These are phyloP conservation scores for Hermetia illucens DNA, from an alignment of 1,140 invertebrate genomes.

Conservation along the genomic window DNA sequence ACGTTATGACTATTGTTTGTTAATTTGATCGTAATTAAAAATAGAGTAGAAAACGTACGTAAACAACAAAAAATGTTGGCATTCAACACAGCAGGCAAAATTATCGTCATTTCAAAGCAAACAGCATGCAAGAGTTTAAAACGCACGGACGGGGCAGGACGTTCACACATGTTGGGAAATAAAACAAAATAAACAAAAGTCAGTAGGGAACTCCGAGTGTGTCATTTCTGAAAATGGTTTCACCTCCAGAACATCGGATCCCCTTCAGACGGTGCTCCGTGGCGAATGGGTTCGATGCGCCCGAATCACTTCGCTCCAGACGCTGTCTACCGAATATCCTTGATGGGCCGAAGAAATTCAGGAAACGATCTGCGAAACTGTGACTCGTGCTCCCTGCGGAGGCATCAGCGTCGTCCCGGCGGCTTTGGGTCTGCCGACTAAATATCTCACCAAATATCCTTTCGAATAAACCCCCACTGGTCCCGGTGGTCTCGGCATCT, in stretches of 20 bases:
- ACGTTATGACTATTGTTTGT: not conserved
- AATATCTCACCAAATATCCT: not conserved
- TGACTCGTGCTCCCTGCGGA: no score
- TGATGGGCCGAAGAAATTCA: not conserved
- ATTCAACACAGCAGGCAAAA: not conserved
- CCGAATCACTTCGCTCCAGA: not conserved
- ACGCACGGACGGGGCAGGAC: not conserved
- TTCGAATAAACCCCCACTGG: not conserved
- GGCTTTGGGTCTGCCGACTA: no score
- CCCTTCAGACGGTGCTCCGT: constrained; percentile 24
- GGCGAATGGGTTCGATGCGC: constrained; percentile 11
- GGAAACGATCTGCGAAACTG: no score
- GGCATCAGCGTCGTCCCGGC: no score
- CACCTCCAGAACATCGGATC: constrained; percentile 27
- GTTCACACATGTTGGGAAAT: not conserved
- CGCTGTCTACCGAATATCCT: not conserved
- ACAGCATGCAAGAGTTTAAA: not conserved
- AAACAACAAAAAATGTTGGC: not conserved
- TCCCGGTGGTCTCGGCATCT: no score
- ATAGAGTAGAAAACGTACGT: not conserved
- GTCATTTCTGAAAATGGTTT: constrained; percentile 10
- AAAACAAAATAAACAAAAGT: not conserved
- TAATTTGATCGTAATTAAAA: not conserved
- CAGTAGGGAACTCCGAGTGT: not conserved
- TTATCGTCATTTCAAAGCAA: not conserved